Conservation (phyloP, 2,888 invertebrate species). For the Amphiduros pacificus region DNA sequence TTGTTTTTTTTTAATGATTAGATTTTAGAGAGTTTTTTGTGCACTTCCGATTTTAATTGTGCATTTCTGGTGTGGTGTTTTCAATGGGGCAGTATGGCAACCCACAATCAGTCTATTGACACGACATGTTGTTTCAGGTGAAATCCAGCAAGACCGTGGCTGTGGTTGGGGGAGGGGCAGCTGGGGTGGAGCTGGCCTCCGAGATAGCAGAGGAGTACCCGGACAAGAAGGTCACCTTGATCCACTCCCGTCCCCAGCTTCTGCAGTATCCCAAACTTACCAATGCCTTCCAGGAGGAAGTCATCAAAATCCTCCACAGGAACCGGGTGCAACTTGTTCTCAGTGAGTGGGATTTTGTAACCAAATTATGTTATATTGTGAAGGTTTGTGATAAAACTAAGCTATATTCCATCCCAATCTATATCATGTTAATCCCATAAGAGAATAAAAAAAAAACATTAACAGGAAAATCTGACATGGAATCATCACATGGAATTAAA, state of each 20-base stretch:
- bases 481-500: no score
- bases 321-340: constrained; percentile 15
- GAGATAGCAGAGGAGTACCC: constrained; percentile 26
- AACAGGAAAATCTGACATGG: no score
- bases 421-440: no score
- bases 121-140: constrained; percentile 19
- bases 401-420: no score
- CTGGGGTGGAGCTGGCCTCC: constrained; percentile 25
- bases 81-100: no score
- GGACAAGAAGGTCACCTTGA: constrained; percentile 24
- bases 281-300: constrained; percentile 8
- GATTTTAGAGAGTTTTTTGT: no score
- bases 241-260: constrained; percentile 12
- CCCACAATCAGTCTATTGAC: no score
- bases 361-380: background rate
- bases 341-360: constrained; percentile 6
- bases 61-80: no score
- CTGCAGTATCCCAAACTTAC: constrained; percentile 8
- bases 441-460: no score
- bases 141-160: constrained; percentile 17
- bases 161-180: constrained; percentile 29
- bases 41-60: no score
- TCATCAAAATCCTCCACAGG: background rate
- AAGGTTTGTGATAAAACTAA: no score
- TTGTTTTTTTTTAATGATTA: no score